phyloP scores from a whole-genome alignment of 2,888 invertebrate genomes.

The Tuberolachnus salignus region DNA sequence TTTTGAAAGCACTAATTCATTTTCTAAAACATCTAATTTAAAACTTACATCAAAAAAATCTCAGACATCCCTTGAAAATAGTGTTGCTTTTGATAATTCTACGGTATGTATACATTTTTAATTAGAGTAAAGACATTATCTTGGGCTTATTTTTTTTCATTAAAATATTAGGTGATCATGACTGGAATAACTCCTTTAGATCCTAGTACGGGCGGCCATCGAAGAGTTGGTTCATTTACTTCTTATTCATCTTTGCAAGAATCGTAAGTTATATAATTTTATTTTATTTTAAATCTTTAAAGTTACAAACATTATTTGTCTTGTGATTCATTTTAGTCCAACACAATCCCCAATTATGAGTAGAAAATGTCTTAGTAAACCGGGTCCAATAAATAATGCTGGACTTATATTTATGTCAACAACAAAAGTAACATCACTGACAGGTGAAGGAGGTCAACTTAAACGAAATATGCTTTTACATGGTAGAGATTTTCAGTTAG shows the following conservation, averaged over 20 bases:
- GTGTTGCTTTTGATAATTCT: constrained; percentile 56
- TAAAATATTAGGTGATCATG: constrained; percentile 55
- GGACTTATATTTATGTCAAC: constrained; percentile 70
- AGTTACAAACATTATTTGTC: neutral
- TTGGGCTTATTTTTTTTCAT: neutral
- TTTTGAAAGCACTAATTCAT: constrained; percentile 48
- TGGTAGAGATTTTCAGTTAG: constrained; percentile 82
- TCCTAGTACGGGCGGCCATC: constrained; percentile 50
- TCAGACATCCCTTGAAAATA: constrained; percentile 45
- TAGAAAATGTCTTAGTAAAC: constrained; percentile 61
- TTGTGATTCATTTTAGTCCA: constrained; percentile 57
- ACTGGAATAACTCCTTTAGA: constrained; percentile 57
- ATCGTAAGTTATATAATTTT: constrained; percentile 19
- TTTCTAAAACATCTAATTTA: constrained; percentile 39
- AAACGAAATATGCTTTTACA: constrained; percentile 76
- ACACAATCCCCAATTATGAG: constrained; percentile 58
- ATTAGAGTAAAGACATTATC: neutral
- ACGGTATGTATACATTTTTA: constrained; percentile 51
- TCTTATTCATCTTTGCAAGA: constrained; percentile 51
- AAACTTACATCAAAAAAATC: constrained; percentile 50
- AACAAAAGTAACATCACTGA: constrained; percentile 73
- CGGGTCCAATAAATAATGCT: constrained; percentile 80
- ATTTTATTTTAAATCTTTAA: neutral
- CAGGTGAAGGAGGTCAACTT: constrained; percentile 86
- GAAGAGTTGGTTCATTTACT: constrained; percentile 49